Conservation (phyloP, 2,797 vertebrate genomes). For the Cryptoblepharus egeriae region DNA sequence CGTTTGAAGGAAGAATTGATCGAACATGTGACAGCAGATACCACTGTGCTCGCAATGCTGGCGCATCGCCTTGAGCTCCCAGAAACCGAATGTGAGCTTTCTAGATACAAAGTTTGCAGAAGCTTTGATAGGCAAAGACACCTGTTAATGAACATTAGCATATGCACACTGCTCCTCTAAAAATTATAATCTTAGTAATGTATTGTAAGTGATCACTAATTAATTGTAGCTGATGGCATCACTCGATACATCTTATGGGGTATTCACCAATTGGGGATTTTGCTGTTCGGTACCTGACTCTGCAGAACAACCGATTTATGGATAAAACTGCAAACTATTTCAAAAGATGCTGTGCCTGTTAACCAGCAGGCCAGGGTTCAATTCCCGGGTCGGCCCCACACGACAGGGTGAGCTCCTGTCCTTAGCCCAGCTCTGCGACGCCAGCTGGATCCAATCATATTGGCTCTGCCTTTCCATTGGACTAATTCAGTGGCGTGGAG, state of each 20-base stretch:
- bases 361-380: too few species aligned
- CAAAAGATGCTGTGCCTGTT: too few species aligned
- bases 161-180: background rate
- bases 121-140: background rate
- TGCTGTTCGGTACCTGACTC: background rate
- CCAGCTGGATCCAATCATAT: too few species aligned
- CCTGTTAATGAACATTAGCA: background rate
- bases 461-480: too few species aligned
- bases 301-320: background rate
- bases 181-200: background rate
- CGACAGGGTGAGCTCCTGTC: too few species aligned
- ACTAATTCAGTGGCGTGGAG: too few species aligned
- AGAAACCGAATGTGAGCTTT: background rate
- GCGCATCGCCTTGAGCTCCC: background rate
- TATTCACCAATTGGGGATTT: background rate
- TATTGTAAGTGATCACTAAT: background rate
- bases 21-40: conserved; percentile 31
- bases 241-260: background rate
- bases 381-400: too few species aligned
- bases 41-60: background rate
- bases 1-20: conserved; percentile 38
- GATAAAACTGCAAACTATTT: too few species aligned
- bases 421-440: too few species aligned
- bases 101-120: background rate
- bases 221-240: background rate